Evolutionary conservation across 1,140 invertebrate genomes (phyloP), one percentile per base, ranked within the genome.

Genomic region (Pseudachorutes palmiensis): DNA sequence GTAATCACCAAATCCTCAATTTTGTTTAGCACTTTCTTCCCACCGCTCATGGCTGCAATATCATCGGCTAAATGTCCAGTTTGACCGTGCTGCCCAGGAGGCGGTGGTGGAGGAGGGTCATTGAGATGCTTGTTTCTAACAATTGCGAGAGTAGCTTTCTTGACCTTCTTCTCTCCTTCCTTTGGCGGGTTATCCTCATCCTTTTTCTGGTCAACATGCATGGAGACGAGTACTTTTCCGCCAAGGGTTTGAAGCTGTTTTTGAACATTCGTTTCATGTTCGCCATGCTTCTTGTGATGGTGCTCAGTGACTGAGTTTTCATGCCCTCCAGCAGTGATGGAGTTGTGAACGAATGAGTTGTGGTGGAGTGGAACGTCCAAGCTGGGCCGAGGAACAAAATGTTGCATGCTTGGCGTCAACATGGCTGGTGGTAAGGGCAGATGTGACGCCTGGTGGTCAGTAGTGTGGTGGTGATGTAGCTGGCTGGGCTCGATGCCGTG

Each of bases 31-130:
- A 65, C 68, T 57, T 32, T 60, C 2, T 33, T 55, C 14, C 51
- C 62, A 3, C 67, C 70, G 45, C 62, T 69, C 68, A 72, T 70
- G 9, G 62, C 71, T 3, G 63, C 62, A 51, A 72, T 72, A 55
- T 72, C 71, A 29, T 61, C 48, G 14, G 71, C 71, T 31, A 72
- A 63, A 31, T 72, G 62, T 1, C 71, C 71, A 0, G 71, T 72
- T 60, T 72, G 71, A 14, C 68, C 68, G 36, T 70, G 67, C 31
- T 67, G 59, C 2, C 61, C 63, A 9, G 51, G 51, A 5, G 30
- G 36, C 14, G 58, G 16, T 5, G 49, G 1, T 1, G 51, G 30
- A 51, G 49, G 28, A 0, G 59, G 33, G 22, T 68, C 33, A 0
- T 62, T 62, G 14, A 62, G 62, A 1, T 68, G 30, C 33, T 70